These are phyloP conservation scores for Marronus borbonicus DNA, from an alignment of 2,888 invertebrate genomes.

Conservation along the genomic window DNA sequence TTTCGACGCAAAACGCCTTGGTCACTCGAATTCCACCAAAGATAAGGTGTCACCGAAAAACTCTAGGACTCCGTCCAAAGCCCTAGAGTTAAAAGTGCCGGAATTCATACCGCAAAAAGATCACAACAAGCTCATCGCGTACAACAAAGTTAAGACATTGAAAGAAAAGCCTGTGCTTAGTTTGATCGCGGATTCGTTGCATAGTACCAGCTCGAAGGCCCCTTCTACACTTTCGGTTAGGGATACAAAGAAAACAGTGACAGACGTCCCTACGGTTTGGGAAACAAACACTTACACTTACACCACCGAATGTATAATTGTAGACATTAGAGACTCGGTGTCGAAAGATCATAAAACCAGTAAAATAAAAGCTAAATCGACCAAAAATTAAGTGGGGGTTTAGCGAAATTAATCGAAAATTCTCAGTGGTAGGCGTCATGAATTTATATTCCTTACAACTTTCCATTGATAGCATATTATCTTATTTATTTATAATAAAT, in stretches of 20 bases:
- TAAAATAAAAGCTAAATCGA: neutral
- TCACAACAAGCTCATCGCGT: neutral
- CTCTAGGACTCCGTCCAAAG: neutral
- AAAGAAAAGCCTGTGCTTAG: neutral
- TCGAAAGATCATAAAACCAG: neutral
- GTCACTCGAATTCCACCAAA: neutral
- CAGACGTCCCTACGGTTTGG: neutral
- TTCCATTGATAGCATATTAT: neutral
- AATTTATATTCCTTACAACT: neutral
- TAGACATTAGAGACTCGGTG: neutral
- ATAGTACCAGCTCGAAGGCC: neutral
- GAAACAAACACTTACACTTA: conserved; percentile 10
- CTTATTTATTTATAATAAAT: conserved; percentile 4
- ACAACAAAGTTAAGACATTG: neutral
- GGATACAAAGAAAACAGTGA: neutral
- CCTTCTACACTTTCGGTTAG: neutral
- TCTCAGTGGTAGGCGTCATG: too few relatives aligned
- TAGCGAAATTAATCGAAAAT: neutral
- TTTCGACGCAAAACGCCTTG: conserved; percentile 25
- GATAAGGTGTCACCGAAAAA: neutral
- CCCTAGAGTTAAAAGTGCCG: neutral
- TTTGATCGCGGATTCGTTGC: neutral
- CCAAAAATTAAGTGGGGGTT: too few relatives aligned
- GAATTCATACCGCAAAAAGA: neutral
- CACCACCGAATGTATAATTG: conserved; percentile 17